Evolutionary conservation across 2,888 invertebrate species (phyloP).

Genomic region (Pemphredon lugubris): DNA sequence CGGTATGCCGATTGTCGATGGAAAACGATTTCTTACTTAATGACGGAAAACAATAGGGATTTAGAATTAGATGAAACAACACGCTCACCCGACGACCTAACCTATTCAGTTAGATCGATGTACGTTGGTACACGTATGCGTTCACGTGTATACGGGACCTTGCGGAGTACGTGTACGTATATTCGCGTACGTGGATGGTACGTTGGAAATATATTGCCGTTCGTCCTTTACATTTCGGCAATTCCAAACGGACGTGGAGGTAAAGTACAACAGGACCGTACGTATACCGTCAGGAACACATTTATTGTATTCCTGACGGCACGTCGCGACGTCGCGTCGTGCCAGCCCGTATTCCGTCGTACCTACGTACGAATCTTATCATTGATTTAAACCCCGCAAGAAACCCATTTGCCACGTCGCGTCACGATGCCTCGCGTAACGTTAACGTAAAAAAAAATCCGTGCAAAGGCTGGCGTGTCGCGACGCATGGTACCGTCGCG

Average conservation of each 20-base stretch:
- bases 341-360: slow-evolving; percentile 19
- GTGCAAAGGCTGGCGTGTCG: slow-evolving; percentile 23
- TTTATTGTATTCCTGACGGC: slow-evolving; percentile 37
- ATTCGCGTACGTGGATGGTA: no score
- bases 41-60: no score
- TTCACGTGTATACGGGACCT: no score
- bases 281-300: slow-evolving; percentile 41
- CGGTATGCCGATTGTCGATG: no score
- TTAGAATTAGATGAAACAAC: no score
- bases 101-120: no score
- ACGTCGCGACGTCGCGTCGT: slow-evolving; percentile 40
- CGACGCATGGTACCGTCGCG: background rate
- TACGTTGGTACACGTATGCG: no score
- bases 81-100: no score
- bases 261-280: background rate
- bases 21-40: no score
- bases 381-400: slow-evolving; percentile 43
- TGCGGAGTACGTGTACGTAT: no score
- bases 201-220: background rate
- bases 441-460: background rate
- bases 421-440: slow-evolving; percentile 2
- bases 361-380: slow-evolving; percentile 50
- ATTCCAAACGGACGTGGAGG: slow-evolving; percentile 14
- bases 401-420: slow-evolving; percentile 33
- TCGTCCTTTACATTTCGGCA: slow-evolving; percentile 31